phyloP scores from a whole-genome alignment of 1,140 invertebrate species.

The Megalopta genalis region DNA sequence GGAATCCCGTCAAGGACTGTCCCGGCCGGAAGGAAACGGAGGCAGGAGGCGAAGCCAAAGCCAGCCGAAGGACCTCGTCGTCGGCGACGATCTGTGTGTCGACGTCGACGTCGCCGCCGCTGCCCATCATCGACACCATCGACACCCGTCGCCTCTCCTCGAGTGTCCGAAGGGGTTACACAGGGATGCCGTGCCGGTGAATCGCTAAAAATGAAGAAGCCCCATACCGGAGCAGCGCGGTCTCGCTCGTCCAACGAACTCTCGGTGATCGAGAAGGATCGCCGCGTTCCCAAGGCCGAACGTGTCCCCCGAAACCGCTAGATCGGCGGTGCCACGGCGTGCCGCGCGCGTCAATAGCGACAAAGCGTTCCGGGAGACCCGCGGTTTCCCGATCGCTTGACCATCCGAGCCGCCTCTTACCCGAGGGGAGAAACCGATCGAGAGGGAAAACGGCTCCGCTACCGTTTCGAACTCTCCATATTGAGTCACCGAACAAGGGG shows the following conservation, averaged over 20 bases:
- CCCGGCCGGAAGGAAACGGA: constrained; percentile 25
- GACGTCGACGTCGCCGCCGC: not conserved
- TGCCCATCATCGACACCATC: not conserved
- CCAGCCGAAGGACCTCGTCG: not conserved
- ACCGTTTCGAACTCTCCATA: too few relatives aligned
- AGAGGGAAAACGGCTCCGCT: not conserved
- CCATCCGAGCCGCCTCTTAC: too few relatives aligned
- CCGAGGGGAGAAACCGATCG: not conserved
- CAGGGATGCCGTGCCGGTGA: constrained; percentile 13
- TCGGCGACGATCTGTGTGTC: not conserved
- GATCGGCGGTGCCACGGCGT: not conserved
- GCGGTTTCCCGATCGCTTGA: too few relatives aligned
- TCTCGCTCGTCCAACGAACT: constrained; percentile 42
- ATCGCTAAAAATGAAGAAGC: constrained; percentile 59
- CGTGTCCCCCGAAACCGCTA: constrained; percentile 7
- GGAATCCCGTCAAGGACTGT: constrained; percentile 19
- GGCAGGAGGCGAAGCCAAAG: constrained; percentile 26
- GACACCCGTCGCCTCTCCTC: not conserved
- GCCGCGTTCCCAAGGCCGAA: constrained; percentile 8
- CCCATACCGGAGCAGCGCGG: constrained; percentile 13
- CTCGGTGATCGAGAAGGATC: not conserved
- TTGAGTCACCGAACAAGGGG: too few relatives aligned
- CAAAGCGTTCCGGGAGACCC: constrained; percentile 10
- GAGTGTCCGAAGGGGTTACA: not conserved
- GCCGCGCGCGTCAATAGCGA: not conserved